Evolutionary conservation across 1,140 invertebrate species (phyloP), one percentile per base, ranked within the genome.

Genomic region (Meloidogyne floridensis): DNA sequence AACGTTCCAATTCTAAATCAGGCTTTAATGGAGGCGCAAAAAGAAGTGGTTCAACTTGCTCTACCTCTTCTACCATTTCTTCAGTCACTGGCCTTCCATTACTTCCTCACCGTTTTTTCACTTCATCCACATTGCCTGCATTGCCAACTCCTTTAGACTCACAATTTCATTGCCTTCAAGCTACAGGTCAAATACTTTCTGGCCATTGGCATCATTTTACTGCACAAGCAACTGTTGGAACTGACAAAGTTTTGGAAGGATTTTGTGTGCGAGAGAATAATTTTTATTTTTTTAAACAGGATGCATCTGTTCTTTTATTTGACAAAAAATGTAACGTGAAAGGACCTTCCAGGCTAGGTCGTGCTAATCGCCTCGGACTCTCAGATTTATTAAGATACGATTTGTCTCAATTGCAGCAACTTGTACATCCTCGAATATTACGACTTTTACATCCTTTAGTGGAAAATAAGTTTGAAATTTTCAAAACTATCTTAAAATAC

Each of bases 321-420:
- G 91, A 91, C 81, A 91, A 91, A 83, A 85, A 91, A 42, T 88
- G 90, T 80, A 91, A 91, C 82, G 89, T 91, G 6, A 87, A 91
- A 77, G 84, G 90, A 47, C 84, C 86, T 9, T 53, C 85, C 5
- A 71, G 86, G 18, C 72, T 86, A 32, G 85, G 85, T 8, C 59
- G 86, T 13, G 59, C 87, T 13, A 86, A 86, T 69, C 77, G 91
- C 18, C 91, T 91, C 80, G 87, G 87, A 9, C 88, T 92, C 13
- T 85, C 88, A 0, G 91, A 91, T 79, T 87, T 91, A 42, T 82
- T 91, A 20, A 82, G 90, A 43, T 85, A 86, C 53, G 84, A 83
- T 59, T 82, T 83, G 6, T 88, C 86, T 77, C 86, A 88, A 69
- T 80, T 92, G 71, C 75, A 86, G 32, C 81, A 85, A 72, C 76